Conservation (phyloP, 2,113 vertebrate genomes). For the Empidonax traillii region DNA sequence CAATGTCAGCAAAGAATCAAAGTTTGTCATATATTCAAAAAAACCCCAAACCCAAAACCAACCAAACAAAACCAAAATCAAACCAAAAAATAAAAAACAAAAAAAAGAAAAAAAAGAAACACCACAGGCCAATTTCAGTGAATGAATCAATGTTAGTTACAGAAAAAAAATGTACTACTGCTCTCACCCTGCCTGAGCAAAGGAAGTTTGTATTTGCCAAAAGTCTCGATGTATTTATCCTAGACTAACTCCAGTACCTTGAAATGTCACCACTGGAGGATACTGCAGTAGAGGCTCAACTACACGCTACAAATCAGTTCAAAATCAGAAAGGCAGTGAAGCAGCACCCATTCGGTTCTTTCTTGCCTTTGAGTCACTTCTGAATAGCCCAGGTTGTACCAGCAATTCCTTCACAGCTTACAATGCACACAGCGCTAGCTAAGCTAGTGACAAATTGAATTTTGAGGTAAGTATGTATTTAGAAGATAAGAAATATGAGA, state of each 20-base stretch:
- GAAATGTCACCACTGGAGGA: not conserved
- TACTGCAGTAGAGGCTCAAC: not conserved
- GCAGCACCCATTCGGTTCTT: not conserved
- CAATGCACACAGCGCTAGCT: not conserved
- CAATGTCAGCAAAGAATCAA: not conserved
- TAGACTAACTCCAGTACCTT: not conserved
- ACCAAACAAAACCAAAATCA: not conserved
- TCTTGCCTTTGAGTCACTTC: not conserved
- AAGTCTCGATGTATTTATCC: not conserved
- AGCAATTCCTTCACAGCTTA: not conserved
- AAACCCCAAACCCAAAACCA: not conserved
- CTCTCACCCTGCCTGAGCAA: not conserved
- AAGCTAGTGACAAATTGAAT: constrained; percentile 57
- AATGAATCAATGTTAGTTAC: not conserved
- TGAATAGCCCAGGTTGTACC: not conserved
- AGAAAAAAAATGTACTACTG: not conserved
- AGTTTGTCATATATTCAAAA: not conserved
- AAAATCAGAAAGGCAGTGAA: not conserved
- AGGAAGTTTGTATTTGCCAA: not conserved
- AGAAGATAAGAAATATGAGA: constrained; percentile 20
- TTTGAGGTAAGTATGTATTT: not conserved
- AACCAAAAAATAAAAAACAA: not conserved
- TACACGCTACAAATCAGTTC: not conserved
- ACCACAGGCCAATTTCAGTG: not conserved
- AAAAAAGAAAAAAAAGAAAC: not conserved